Evolutionary conservation across 2,797 vertebrate genomes (phyloP).

Genomic region (Tokudaia tokunoshimensis): DNA sequence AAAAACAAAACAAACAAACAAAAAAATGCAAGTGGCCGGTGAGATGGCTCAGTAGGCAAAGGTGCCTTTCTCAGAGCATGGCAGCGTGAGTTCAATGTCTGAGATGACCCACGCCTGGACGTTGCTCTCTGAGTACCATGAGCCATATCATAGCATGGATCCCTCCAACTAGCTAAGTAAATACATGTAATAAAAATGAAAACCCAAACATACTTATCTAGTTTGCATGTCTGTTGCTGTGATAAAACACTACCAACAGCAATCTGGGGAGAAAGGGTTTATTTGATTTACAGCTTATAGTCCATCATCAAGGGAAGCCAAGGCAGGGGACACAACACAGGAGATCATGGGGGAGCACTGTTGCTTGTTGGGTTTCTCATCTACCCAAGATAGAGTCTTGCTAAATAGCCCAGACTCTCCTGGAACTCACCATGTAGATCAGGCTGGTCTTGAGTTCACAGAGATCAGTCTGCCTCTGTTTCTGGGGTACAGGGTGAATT

Average conservation of each 20-base stretch:
- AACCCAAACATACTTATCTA: background rate
- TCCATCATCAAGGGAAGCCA: background rate
- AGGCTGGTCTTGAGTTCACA: background rate
- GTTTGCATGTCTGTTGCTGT: background rate
- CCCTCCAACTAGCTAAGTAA: background rate
- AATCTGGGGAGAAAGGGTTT: background rate
- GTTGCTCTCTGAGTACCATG: background rate
- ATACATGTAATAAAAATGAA: background rate
- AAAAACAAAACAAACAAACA: background rate
- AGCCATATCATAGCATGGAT: background rate
- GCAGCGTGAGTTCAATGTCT: background rate
- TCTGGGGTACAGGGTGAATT: background rate
- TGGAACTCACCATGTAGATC: background rate
- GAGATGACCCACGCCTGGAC: background rate
- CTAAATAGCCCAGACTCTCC: background rate
- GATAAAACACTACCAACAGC: background rate
- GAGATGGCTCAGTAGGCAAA: background rate
- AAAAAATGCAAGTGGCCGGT: background rate
- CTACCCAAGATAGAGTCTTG: background rate
- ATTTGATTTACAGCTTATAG: background rate
- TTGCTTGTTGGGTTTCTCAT: background rate
- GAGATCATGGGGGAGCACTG: background rate
- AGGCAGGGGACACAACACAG: background rate
- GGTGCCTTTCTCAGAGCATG: background rate
- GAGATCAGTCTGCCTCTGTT: background rate